Evolutionary conservation across 2,888 invertebrate species (phyloP).

Genomic region (Pseudococcus viburni): DNA sequence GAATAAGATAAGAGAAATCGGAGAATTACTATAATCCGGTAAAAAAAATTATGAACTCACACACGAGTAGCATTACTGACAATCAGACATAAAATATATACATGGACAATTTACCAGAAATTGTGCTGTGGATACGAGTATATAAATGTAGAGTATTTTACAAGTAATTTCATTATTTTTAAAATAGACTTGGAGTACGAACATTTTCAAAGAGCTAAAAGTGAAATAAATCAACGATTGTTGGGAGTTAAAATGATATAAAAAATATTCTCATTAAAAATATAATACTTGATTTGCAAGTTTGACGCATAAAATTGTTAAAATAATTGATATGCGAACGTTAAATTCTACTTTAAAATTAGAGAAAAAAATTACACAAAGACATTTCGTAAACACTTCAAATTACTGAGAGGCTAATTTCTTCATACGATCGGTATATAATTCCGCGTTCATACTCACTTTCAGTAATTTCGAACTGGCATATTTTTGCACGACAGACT

Average conservation of each 20-base stretch:
- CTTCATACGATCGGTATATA: slow-evolving; percentile 53
- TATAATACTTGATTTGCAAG: slow-evolving; percentile 49
- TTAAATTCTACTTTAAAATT: slow-evolving; percentile 25
- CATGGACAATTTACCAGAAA: slow-evolving; percentile 6
- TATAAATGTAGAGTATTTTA: neutral
- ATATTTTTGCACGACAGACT: slow-evolving; percentile 80
- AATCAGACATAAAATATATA: neutral
- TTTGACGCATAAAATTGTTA: slow-evolving; percentile 46
- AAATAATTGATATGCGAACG: slow-evolving; percentile 52
- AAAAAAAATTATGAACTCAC: neutral
- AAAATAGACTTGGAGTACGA: neutral
- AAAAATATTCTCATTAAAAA: slow-evolving; percentile 49
- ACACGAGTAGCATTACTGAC: neutral
- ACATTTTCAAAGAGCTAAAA: neutral
- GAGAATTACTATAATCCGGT: neutral
- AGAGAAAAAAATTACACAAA: neutral
- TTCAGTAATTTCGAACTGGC: slow-evolving; percentile 71
- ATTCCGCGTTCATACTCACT: slow-evolving; percentile 20
- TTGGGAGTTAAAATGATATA: slow-evolving; percentile 32
- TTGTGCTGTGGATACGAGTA: neutral
- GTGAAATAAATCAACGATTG: slow-evolving; percentile 45
- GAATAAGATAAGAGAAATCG: neutral
- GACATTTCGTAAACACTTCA: neutral
- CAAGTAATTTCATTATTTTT: slow-evolving; percentile 21
- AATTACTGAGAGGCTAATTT: slow-evolving; percentile 45